Base-by-base conservation (phyloP, 2,113 vertebrate species). In the Maccullochella peelii region DNA sequence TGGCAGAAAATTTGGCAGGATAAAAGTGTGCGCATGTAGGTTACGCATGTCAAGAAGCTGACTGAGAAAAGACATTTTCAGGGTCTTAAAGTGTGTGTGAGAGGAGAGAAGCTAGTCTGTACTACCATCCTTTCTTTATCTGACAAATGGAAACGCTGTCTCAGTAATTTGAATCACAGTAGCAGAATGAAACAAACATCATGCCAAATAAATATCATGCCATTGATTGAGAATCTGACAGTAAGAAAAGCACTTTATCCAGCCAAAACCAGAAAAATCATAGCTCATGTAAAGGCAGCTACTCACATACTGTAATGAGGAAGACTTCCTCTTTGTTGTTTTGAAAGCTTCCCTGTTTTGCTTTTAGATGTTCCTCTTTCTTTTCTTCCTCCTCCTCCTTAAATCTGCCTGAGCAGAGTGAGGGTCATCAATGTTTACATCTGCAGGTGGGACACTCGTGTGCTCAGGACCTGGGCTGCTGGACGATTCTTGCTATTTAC, bases 371-470 rank as follows among this genome's bases (percentile, higher is more conserved):
- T 23, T 75, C 8, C 30, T 73, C 8, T 58, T 7, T 69, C 16
- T 63, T 52, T 30, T 49, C 42, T 55, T 70, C 49, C 36, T 55
- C 49, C 33, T 67, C 47, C 75, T 87, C 54, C 58, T 85, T 52
- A 88, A 66, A 88, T 47, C 58, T 49, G 59, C 78, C 71, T 18
- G 40, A 42, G 57, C 44, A 27, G 77, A 76, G 25, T 10, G 40
- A 25, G 59, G 44, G 8, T 72, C 85, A 83, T 83, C 74, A 5
- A 54, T 87, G 86, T 86, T 92, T 78, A 88, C 75, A 72, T 85
- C 73, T 81, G 72, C 84, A 83, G 79, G 70, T 80, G 75, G 70
- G 66, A 77, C 66, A 9, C 57, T 25, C 2, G 14, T 54, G 75
- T 61, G 58, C 33, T 70, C 36, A 69, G 80, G 52, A 67, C n/a